Base-by-base conservation (phyloP, 2,113 vertebrate species). In the Solea solea region DNA sequence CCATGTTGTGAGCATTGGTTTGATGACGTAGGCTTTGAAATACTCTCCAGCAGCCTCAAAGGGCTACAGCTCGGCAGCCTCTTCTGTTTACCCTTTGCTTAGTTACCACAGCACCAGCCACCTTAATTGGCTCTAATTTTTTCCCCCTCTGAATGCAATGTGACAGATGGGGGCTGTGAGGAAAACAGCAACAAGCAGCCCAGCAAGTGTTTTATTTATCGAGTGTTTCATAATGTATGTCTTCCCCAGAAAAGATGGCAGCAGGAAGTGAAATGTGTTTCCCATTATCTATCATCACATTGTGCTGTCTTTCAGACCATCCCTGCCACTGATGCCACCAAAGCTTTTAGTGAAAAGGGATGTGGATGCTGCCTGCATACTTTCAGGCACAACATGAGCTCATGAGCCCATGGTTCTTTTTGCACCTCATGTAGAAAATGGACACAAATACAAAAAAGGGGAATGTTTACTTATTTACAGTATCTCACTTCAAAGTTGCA, bases 391-490 rank as follows among this genome's bases (percentile, higher is more conserved):
- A 21, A 44, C 64, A 27, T 56, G 13, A 65, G 70, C 62, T 48
- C 55, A 52, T 28, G 15, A 67, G 54, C 34, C 61, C 40, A 9
- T 25, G 5, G 28, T 27, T 80, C 60, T 81, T 67, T 88, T 79
- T 81, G 71, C 77, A 86, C 76, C 68, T 82, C 74, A 16, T 71
- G 67, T 77, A 9, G 67, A 74, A 77, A 82, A 74, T 61, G 49
- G 75, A 82, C 82, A 55, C 39, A 76, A 50, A 42, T 42, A 21
- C 15, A 59, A 78, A 76, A 65, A 62, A 80, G 67, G 5, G 4
- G 15, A 9, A 16, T 80, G 16, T 77, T 91, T 79, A 90, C 55
- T 92, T 90, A 90, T 91, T 90, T 83, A 59, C n/a, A 44, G 57
- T 14, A 91, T 85, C 49, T 54, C 21, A 45, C 80, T 72, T 85